A percentile compares a stretch with the other conserved stretches of the same genome.
These are phyloP conservation scores for Nomada fucata DNA, from an alignment of 2,888 invertebrate species.

Conservation along the genomic window DNA sequence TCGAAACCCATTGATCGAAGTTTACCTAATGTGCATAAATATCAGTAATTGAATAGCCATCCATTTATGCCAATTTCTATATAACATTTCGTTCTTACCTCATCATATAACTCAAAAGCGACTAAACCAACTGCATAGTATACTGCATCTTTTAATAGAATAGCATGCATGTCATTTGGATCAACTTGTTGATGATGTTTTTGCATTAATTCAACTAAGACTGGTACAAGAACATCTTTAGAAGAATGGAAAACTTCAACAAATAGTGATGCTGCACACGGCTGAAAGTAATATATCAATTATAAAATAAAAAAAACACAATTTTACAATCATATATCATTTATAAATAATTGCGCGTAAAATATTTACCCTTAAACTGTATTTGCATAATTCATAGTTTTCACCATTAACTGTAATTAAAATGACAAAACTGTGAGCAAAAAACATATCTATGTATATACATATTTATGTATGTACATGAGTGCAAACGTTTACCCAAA, in stretches of 20 bases:
- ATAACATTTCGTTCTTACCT: conserved; percentile 83
- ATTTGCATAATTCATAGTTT: conserved; percentile 97
- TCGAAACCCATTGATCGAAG: conserved; percentile 96
- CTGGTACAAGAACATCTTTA: conserved; percentile 89
- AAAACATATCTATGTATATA: not conserved
- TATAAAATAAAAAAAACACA: conserved; percentile 35
- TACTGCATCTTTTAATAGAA: conserved; percentile 95
- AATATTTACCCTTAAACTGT: conserved; percentile 91
- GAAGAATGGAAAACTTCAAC: conserved; percentile 93
- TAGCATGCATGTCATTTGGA: conserved; percentile 90
- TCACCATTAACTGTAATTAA: conserved; percentile 88
- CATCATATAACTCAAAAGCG: conserved; percentile 95
- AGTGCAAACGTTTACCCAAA: conserved; percentile 87
- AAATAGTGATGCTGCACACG: conserved; percentile 95
- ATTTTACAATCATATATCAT: conserved; percentile 22
- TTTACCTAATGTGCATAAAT: conserved; percentile 87
- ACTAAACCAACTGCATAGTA: conserved; percentile 96
- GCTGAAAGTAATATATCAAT: conserved; percentile 85
- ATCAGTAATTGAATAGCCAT: conserved; percentile 37
- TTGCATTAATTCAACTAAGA: conserved; percentile 90
- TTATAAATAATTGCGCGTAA: not conserved
- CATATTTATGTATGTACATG: not conserved
- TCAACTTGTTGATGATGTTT: conserved; percentile 88
- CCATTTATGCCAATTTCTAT: conserved; percentile 15
- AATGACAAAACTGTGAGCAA: not conserved